Percentiles rank a stretch among this genome's conserved stretches.
phyloP scores from a whole-genome alignment of 2,797 vertebrate genomes.

The Acrocephalus scirpaceus region DNA sequence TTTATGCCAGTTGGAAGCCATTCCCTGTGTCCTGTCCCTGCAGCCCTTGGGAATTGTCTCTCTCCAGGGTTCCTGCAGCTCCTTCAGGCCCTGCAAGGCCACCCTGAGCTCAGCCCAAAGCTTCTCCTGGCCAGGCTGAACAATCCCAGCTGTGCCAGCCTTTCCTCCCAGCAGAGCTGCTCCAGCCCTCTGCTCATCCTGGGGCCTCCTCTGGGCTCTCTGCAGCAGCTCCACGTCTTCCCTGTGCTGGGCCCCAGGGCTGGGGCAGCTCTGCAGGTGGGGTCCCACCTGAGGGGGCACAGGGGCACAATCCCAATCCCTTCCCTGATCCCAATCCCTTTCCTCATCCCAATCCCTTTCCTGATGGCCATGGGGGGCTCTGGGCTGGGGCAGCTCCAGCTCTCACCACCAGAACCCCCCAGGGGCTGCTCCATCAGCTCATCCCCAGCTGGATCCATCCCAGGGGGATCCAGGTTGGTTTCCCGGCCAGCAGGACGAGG shows the following conservation, averaged over 20 bases:
- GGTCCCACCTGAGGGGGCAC: neutral
- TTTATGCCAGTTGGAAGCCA: too few species aligned
- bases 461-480: neutral
- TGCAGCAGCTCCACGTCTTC: neutral
- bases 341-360: neutral
- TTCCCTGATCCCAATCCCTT: neutral
- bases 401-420: neutral
- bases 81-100: too few species aligned
- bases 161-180: too few species aligned
- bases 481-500: neutral
- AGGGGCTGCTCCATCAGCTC: neutral
- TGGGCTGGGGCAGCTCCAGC: neutral
- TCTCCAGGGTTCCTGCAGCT: too few species aligned
- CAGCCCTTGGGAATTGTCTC: too few species aligned
- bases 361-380: accelerated
- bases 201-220: too few species aligned
- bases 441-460: neutral
- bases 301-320: neutral
- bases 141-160: too few species aligned
- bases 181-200: too few species aligned
- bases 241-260: neutral
- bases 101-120: too few species aligned
- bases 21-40: too few species aligned
- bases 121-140: too few species aligned
- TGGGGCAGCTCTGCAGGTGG: neutral